These are phyloP conservation scores for Chascanopsetta lugubris DNA, from an alignment of 2,113 vertebrate genomes.

Conservation along the genomic window DNA sequence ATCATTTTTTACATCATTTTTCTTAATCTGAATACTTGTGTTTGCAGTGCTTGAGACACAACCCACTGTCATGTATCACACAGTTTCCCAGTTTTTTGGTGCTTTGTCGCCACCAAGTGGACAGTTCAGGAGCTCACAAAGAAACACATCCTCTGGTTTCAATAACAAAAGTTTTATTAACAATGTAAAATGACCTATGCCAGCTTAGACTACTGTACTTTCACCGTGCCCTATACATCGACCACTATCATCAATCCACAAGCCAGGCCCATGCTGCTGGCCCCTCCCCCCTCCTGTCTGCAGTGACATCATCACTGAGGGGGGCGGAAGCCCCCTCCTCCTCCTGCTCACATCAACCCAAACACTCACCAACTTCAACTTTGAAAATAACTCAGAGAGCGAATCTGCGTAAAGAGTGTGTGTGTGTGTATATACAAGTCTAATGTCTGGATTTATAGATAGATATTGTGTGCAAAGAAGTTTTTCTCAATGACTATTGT, in stretches of 20 bases:
- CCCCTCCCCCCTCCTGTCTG: slow-evolving; percentile 47
- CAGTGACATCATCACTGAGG: slow-evolving; percentile 45
- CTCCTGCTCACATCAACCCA: slow-evolving; percentile 41
- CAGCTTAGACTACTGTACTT: slow-evolving; percentile 82
- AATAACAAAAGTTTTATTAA: slow-evolving; percentile 94
- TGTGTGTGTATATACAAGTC: slow-evolving; percentile 77
- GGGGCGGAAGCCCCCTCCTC: slow-evolving; percentile 37
- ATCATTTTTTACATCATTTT: too few species aligned
- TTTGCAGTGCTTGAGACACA: too few species aligned
- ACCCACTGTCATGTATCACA: too few species aligned
- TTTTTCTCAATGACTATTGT: slow-evolving; percentile 68
- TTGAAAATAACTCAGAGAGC: slow-evolving; percentile 72
- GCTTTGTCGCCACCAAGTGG: slow-evolving; percentile 58
- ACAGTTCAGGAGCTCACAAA: slow-evolving; percentile 6
- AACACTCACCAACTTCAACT: slow-evolving; percentile 53
- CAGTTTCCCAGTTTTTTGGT: not conserved
- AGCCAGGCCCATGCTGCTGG: slow-evolving; percentile 84
- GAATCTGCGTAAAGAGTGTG: slow-evolving; percentile 71
- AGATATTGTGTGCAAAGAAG: slow-evolving; percentile 80
- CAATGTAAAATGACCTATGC: slow-evolving; percentile 91
- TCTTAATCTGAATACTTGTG: too few species aligned
- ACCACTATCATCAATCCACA: slow-evolving; percentile 83
- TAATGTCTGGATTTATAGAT: slow-evolving; percentile 73
- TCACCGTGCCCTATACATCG: slow-evolving; percentile 86
- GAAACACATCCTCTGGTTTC: slow-evolving; percentile 64